phyloP scores from a whole-genome alignment of 2,113 vertebrate species.

The Petroica traversi region DNA sequence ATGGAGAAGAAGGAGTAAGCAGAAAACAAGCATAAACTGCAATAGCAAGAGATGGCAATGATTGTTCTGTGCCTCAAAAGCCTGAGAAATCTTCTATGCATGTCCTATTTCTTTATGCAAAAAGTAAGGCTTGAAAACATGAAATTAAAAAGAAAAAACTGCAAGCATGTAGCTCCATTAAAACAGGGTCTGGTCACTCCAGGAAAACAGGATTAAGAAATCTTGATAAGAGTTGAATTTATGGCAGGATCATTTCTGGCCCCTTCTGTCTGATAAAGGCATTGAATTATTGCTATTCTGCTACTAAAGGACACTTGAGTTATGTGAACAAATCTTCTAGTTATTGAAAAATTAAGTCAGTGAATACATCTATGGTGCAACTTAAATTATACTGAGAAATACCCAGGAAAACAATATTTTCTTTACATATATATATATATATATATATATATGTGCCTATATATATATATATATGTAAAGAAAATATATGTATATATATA shows the following conservation, averaged over 20 bases:
- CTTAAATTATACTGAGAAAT: not conserved
- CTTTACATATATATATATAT: not conserved
- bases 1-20: not conserved
- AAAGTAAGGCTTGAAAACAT: not conserved
- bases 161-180: not conserved
- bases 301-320: not conserved
- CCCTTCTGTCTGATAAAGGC: not conserved
- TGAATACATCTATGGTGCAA: not conserved
- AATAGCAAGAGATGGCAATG: not conserved
- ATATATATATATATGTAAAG: not conserved
- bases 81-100: not conserved
- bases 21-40: not conserved
- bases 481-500: not conserved
- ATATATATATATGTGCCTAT: not conserved
- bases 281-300: not conserved
- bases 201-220: not conserved
- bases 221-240: not conserved
- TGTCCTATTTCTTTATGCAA: not conserved
- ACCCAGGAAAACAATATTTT: not conserved
- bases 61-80: not conserved
- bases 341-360: not conserved
- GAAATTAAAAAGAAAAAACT: not conserved
- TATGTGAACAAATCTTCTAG: not conserved
- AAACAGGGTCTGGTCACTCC: not conserved
- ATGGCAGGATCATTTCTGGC: not conserved